Evolutionary conservation across 2,888 invertebrate species (phyloP).

Genomic region (Drosophila austrosaltans): DNA sequence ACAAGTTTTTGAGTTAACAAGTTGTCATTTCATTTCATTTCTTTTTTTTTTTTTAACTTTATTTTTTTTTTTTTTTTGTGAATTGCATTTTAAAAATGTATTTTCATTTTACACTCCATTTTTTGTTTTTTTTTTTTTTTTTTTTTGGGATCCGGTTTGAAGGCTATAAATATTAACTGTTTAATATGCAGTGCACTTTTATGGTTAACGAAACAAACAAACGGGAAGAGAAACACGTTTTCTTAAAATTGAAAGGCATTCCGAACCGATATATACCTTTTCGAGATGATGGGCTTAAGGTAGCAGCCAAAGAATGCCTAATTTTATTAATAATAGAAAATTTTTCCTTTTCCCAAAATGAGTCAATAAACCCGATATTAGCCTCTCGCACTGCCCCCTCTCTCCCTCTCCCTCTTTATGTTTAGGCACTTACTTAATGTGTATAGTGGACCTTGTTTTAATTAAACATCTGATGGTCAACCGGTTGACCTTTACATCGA

Average conservation of each 20-base stretch:
- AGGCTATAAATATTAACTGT: conserved; percentile 46
- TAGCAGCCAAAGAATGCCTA: not conserved
- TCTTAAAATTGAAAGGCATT: no score
- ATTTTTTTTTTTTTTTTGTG: conserved; percentile 7
- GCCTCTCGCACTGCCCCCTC: not conserved
- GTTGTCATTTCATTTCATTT: conserved; percentile 6
- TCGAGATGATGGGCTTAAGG: not conserved
- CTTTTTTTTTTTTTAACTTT: not conserved
- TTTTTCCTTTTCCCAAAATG: conserved; percentile 26
- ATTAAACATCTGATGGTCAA: conserved; percentile 39
- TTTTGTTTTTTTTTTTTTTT: no score
- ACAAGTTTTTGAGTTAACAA: conserved; percentile 35
- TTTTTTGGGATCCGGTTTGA: conserved; percentile 60
- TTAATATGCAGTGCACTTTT: conserved; percentile 57
- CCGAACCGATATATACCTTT: conserved; percentile 5
- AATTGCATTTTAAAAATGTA: conserved; percentile 19
- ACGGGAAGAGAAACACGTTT: conserved; percentile 37
- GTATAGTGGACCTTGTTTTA: conserved; percentile 39
- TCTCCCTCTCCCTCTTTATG: no score
- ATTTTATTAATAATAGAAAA: no score
- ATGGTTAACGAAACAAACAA: conserved; percentile 28
- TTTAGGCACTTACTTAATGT: no score
- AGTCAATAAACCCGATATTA: conserved; percentile 44
- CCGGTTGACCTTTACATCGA: conserved; percentile 47
- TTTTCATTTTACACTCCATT: conserved; percentile 27